These are phyloP conservation scores for Leptopilina drosophilae DNA, from an alignment of 2,888 invertebrate species.

Conservation along the genomic window DNA sequence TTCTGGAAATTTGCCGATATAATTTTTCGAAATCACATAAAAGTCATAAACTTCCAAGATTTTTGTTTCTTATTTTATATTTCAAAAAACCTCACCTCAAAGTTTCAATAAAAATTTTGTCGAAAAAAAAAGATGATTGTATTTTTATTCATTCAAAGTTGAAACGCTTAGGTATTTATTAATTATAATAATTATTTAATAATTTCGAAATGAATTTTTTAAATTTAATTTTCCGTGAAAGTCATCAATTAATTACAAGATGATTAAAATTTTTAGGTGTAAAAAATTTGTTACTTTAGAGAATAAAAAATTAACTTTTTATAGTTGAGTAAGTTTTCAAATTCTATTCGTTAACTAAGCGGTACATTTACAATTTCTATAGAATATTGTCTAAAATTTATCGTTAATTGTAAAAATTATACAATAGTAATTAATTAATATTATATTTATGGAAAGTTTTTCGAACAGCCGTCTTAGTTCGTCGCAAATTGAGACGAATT, in stretches of 20 bases:
- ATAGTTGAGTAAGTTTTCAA: too few relatives aligned
- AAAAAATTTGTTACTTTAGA: too few relatives aligned
- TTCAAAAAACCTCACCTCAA: slow-evolving; percentile 1
- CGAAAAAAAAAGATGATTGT: not conserved
- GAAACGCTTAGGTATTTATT: not conserved
- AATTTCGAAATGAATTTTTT: too few relatives aligned
- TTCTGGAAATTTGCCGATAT: too few relatives aligned
- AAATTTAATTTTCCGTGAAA: too few relatives aligned
- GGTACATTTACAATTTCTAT: not conserved
- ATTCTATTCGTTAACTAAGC: too few relatives aligned
- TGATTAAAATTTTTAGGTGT: too few relatives aligned
- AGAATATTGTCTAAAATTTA: not conserved
- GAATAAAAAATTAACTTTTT: too few relatives aligned
- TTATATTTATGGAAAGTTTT: not conserved
- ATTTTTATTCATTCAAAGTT: not conserved
- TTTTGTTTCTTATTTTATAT: not conserved
- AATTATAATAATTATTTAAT: too few relatives aligned
- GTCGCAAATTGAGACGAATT: not conserved
- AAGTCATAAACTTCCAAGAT: not conserved
- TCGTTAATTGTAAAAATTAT: not conserved
- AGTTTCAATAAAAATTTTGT: slow-evolving; percentile 26
- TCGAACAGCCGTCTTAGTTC: slow-evolving; percentile 20
- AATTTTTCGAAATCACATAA: too few relatives aligned
- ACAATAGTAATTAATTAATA: not conserved
- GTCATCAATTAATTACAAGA: too few relatives aligned